phyloP scores from a whole-genome alignment of 2,797 vertebrate genomes.

The Enteromius afrohamiltoni region DNA sequence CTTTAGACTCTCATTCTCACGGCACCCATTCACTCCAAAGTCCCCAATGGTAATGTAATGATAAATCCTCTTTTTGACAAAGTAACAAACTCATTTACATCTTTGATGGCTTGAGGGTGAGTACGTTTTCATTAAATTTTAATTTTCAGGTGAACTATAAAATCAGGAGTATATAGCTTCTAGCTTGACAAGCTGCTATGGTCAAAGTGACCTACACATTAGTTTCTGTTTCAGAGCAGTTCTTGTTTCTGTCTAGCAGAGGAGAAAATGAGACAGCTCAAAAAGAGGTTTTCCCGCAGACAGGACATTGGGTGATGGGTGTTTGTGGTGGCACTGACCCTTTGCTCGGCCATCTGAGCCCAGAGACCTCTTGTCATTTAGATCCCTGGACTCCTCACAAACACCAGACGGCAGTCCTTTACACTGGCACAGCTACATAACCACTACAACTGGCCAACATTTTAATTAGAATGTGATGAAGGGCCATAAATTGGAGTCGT shows the following conservation, averaged over 20 bases:
- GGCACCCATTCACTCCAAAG: not conserved
- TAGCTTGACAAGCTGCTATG: not conserved
- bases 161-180: not conserved
- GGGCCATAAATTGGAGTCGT: slow-evolving; percentile 56
- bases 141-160: not conserved
- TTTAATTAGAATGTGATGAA: slow-evolving; percentile 60
- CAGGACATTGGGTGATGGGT: slow-evolving; percentile 34
- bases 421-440: slow-evolving; percentile 57
- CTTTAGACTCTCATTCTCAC: not conserved
- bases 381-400: slow-evolving; percentile 61
- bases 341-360: slow-evolving; percentile 40
- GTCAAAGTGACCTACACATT: not conserved
- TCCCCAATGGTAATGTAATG: not conserved
- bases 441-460: slow-evolving; percentile 59
- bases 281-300: slow-evolving; percentile 8
- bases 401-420: slow-evolving; percentile 62
- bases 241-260: not conserved
- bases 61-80: not conserved
- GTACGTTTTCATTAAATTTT: not conserved
- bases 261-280: not conserved
- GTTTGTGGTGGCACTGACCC: slow-evolving; percentile 42
- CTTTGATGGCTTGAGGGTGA: not conserved
- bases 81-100: not conserved
- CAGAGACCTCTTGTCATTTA: slow-evolving; percentile 64
- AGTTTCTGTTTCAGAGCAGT: not conserved